Percentiles rank a stretch among this genome's conserved stretches.
These are phyloP conservation scores for Hylomyscus alleni DNA, from an alignment of 2,797 vertebrate species.

Conservation along the genomic window DNA sequence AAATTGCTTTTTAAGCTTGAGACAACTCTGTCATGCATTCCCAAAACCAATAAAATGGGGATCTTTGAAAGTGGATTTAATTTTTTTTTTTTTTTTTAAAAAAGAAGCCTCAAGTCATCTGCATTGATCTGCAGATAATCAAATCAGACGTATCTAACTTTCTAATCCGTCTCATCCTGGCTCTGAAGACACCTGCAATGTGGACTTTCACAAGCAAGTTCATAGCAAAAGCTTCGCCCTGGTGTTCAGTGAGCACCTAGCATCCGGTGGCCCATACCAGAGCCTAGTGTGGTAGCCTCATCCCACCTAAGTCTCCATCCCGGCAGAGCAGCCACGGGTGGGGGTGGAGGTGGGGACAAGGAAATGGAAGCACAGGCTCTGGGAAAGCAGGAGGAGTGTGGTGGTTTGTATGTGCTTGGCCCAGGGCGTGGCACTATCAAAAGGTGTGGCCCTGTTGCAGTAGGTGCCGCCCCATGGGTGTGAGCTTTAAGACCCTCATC, in stretches of 20 bases:
- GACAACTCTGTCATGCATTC: background rate
- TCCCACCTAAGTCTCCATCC: background rate
- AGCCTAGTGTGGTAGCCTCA: background rate
- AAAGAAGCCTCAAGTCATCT: background rate
- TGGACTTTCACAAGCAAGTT: background rate
- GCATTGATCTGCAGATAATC: background rate
- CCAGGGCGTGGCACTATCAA: too few species aligned
- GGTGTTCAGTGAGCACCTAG: background rate
- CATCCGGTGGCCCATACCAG: accelerated
- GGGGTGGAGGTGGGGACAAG: background rate
- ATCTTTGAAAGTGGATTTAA: slow-evolving; percentile 52
- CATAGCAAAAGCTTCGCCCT: background rate
- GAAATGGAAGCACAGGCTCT: background rate
- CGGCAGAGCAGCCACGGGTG: background rate
- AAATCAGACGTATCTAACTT: background rate
- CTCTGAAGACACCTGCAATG: background rate
- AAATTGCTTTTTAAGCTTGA: slow-evolving; percentile 35
- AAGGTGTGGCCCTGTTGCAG: too few species aligned
- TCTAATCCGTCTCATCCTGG: slow-evolving; percentile 7
- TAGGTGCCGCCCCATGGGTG: too few species aligned
- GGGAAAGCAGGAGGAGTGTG: background rate
- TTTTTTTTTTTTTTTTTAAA: too few species aligned
- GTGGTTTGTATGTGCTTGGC: too few species aligned
- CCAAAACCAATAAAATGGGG: slow-evolving; percentile 39
- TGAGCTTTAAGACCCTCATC: too few species aligned